Percentiles rank a stretch among this genome's conserved stretches.
Conservation (phyloP, 2,113 vertebrate species). For the Bubalus kerabau region DNA sequence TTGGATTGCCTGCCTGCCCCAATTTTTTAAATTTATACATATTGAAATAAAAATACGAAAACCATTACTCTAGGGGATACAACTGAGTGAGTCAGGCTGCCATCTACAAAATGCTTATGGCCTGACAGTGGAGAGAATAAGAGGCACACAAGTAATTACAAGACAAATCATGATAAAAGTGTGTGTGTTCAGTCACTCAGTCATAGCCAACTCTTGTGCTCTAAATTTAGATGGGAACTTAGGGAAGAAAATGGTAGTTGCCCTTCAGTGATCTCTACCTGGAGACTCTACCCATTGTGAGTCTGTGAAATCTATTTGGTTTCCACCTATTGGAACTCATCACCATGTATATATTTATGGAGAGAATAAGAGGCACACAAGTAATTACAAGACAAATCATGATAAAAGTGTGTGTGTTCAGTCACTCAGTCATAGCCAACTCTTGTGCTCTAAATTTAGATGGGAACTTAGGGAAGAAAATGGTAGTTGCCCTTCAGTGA, state of each 20-base stretch:
- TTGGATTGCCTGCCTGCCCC: not conserved
- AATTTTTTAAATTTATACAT: not conserved
- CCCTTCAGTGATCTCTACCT: not conserved
- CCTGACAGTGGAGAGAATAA: not conserved
- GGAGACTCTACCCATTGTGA: not conserved
- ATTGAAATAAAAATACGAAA: not conserved
- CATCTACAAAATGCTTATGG: not conserved
- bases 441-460: not conserved
- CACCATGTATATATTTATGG: too few species aligned
- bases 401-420: not conserved
- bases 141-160: not conserved
- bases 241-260: not conserved
- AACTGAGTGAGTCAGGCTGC: not conserved
- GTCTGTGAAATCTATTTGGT: not conserved
- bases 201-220: not conserved
- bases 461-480: not conserved
- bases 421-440: not conserved
- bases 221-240: not conserved
- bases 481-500: not conserved
- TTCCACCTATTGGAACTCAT: not conserved
- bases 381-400: not conserved
- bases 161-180: not conserved
- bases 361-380: not conserved
- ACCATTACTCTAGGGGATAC: not conserved
- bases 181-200: not conserved